phyloP scores from a whole-genome alignment of 2,888 invertebrate genomes.

The Cyrtodaria siliqua region DNA sequence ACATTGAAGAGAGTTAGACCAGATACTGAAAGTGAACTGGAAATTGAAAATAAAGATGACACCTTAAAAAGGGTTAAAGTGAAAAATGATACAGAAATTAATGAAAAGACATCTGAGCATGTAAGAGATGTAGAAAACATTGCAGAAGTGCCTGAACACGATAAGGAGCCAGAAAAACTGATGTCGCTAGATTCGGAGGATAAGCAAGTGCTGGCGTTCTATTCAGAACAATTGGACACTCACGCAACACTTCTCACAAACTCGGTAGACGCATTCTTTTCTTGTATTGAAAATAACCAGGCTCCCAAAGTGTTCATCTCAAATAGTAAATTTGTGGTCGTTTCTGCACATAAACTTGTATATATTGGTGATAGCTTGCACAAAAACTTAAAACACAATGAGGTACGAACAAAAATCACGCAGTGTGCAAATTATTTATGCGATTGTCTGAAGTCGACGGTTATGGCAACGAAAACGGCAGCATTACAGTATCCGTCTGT shows the following conservation, averaged over 20 bases:
- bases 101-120: not conserved
- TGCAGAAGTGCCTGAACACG: constrained; percentile 54
- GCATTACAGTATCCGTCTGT: constrained; percentile 97
- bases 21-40: constrained; percentile 20
- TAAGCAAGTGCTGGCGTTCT: constrained; percentile 94
- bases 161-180: constrained; percentile 50
- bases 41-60: constrained; percentile 30
- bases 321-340: constrained; percentile 97
- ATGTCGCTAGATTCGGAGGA: constrained; percentile 89
- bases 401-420: constrained; percentile 89
- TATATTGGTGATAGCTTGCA: constrained; percentile 97
- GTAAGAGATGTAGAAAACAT: constrained; percentile 17
- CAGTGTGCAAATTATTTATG: constrained; percentile 83
- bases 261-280: constrained; percentile 96
- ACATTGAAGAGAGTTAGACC: constrained; percentile 40
- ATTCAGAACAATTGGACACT: constrained; percentile 94
- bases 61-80: constrained; percentile 34
- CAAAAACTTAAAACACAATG: constrained; percentile 91
- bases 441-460: constrained; percentile 88
- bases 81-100: constrained; percentile 9
- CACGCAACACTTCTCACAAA: constrained; percentile 93
- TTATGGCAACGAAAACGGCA: constrained; percentile 95
- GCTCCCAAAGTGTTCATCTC: constrained; percentile 97
- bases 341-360: constrained; percentile 97
- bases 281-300: constrained; percentile 96